Evolutionary conservation across 92 coral and sea anemone species (phyloP).

Genomic region (Zoanthus solanderi): DNA sequence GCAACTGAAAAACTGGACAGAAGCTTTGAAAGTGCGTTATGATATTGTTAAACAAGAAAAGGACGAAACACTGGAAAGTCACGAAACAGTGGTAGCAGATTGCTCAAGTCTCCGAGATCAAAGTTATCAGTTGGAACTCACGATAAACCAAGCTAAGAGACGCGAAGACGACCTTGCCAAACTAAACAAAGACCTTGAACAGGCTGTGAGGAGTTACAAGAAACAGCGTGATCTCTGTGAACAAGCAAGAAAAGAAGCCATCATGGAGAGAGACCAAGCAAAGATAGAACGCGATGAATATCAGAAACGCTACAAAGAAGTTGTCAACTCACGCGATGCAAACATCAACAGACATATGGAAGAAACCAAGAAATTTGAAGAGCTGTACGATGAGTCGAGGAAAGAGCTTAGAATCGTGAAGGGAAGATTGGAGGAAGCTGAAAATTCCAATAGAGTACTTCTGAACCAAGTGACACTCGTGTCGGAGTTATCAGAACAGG

Average conservation of each 20-base stretch:
- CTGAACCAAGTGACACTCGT: conserved; percentile 19
- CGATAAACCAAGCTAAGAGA: conserved; percentile 64
- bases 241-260: conserved; percentile 81
- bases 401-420: conserved; percentile 67
- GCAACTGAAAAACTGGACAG: conserved; percentile 85
- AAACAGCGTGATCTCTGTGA: conserved; percentile 84
- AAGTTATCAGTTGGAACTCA: conserved; percentile 81
- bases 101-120: conserved; percentile 80
- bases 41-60: conserved; percentile 93
- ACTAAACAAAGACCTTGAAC: conserved; percentile 75
- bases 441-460: conserved; percentile 2
- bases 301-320: conserved; percentile 73
- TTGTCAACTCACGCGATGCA: conserved; percentile 75
- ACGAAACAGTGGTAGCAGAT: conserved; percentile 84
- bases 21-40: conserved; percentile 89
- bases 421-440: conserved; percentile 64
- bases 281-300: conserved; percentile 80
- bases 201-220: conserved; percentile 76
- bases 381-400: conserved; percentile 72
- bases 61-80: conserved; percentile 84
- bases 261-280: conserved; percentile 84
- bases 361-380: conserved; percentile 80
- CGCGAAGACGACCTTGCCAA: conserved; percentile 80
- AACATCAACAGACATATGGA: conserved; percentile 80
- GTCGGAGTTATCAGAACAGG: conserved; percentile 40